Conservation (phyloP, 2,797 vertebrate genomes). For the Rhynchotus rufescens region DNA sequence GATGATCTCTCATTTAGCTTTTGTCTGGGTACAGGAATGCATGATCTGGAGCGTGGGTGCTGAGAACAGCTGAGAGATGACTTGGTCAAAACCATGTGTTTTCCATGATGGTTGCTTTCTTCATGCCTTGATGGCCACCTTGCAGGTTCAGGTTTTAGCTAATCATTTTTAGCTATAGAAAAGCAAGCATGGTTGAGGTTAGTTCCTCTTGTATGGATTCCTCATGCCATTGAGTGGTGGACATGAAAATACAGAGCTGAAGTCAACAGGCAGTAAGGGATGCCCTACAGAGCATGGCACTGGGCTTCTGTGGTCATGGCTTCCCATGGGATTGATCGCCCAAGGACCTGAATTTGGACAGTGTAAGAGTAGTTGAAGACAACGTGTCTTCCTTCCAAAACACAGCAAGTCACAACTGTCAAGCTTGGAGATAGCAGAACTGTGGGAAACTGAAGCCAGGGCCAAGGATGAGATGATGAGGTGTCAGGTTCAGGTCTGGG, state of each 20-base stretch:
- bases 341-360: rapidly evolving
- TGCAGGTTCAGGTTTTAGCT: not conserved
- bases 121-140: not conserved
- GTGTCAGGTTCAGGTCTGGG: not conserved
- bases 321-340: not conserved
- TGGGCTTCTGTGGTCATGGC: rapidly evolving
- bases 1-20: not conserved
- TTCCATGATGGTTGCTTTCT: not conserved
- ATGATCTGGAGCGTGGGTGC: rapidly evolving
- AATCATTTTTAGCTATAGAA: not conserved
- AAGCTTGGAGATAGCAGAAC: not conserved
- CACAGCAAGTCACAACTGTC: not conserved
- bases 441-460: conserved; percentile 13
- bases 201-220: not conserved
- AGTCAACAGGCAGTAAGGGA: not conserved
- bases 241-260: rapidly evolving
- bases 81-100: rapidly evolving
- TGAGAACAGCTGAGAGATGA: rapidly evolving
- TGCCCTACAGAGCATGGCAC: not conserved
- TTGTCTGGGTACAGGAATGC: not conserved
- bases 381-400: not conserved
- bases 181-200: not conserved
- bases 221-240: not conserved
- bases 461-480: not conserved
- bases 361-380: not conserved